Base-by-base conservation (phyloP, 2,888 invertebrate species). In the Hedya salicella region DNA sequence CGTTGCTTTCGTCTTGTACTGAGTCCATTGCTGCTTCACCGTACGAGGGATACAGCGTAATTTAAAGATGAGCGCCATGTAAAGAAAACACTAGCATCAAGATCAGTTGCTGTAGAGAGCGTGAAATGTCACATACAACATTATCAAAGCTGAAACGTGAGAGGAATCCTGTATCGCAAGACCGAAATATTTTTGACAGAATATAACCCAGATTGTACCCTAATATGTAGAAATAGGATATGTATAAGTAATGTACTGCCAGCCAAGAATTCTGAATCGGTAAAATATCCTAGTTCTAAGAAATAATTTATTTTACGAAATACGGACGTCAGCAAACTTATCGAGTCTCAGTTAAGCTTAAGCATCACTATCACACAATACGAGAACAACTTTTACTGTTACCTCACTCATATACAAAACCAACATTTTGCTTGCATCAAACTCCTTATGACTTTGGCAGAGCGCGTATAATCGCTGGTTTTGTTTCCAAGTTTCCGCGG, bases 21-120 rank as follows among this genome's bases (percentile, higher is more conserved):
- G 46, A 16, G 19, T 49, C 30, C 68, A 69, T 68, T 70, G 61
- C 69, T 56, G 25, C 44, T 16, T 36, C 36, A 36, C 36, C 9
- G 36, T 9, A 9, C 8, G 2, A 36, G 36, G 9, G 25, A 25
- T 6, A 25, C 6, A 25, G 6, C 25, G 1, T 0, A 25, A 1
- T 25, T 25, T 25, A 1, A 25, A 25, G 25, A 25, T 25, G 25
- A n/a, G 25, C 25, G 25, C 25, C 4, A 25, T 25, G 25, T 25
- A 25, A 6, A 25, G 4, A 25, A 0, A 1, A 25, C 4, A 25
- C 1, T 25, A 25, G 4, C 4, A 25, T 25, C 25, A 6, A 25
- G 5, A n/a, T 25, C 4, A 5, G 25, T 25, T 25, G 25, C 25
- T 25, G 25, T 25, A 25, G 25, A 25, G 25, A 25, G 6, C 6